These are phyloP conservation scores for Exephanes ischioxanthus DNA, from an alignment of 2,888 invertebrate species.

Conservation along the genomic window DNA sequence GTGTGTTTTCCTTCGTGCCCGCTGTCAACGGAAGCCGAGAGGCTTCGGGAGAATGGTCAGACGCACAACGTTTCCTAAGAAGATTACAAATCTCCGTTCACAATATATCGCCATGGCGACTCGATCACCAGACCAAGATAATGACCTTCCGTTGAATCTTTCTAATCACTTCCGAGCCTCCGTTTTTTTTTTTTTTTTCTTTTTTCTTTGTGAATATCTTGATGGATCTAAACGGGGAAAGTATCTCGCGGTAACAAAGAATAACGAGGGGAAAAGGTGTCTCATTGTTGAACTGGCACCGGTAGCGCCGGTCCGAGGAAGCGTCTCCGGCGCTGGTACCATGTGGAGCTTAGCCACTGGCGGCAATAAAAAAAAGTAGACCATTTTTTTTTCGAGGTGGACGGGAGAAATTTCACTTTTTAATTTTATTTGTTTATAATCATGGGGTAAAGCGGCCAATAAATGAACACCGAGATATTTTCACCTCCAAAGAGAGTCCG, in stretches of 20 bases:
- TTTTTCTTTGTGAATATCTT: slow-evolving; percentile 34
- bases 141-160: slow-evolving; percentile 43
- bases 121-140: slow-evolving; percentile 52
- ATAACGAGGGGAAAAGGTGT: slow-evolving; percentile 11
- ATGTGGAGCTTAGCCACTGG: background rate
- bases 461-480: background rate
- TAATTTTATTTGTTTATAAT: slow-evolving; percentile 4
- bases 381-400: background rate
- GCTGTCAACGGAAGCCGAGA: slow-evolving; percentile 19
- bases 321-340: background rate
- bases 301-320: background rate
- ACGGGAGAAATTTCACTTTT: background rate
- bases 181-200: background rate
- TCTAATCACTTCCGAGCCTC: slow-evolving; percentile 35
- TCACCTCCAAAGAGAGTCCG: no score
- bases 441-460: background rate
- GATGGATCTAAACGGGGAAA: slow-evolving; percentile 48
- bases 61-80: background rate
- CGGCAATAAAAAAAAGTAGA: background rate
- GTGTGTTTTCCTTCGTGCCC: slow-evolving; percentile 29
- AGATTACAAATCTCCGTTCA: slow-evolving; percentile 21
- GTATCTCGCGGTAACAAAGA: slow-evolving; percentile 22
- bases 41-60: slow-evolving; percentile 58
- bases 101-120: slow-evolving; percentile 53
- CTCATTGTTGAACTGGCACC: slow-evolving; percentile 35